phyloP scores from a whole-genome alignment of 2,797 vertebrate species.

The Serranus cabrilla region DNA sequence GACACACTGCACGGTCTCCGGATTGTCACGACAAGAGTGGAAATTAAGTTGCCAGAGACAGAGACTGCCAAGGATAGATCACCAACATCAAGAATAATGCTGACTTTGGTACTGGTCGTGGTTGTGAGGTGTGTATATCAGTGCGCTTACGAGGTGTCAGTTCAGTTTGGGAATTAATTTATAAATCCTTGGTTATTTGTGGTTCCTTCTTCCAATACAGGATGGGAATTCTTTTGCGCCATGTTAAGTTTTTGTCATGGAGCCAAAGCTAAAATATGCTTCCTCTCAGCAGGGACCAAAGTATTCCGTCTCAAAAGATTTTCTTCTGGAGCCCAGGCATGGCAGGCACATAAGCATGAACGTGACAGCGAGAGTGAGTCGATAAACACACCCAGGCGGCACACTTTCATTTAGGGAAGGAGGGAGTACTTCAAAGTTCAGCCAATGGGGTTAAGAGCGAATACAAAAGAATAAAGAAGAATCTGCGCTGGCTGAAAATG shows the following conservation, averaged over 20 bases:
- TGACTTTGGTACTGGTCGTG: conserved; percentile 33
- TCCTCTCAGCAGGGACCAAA: conserved; percentile 59
- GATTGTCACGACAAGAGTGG: conserved; percentile 56
- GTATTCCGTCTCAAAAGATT: conserved; percentile 56
- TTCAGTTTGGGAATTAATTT: conserved; percentile 56
- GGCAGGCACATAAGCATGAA: conserved; percentile 48
- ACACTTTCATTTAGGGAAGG: conserved; percentile 49
- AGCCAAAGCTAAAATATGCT: conserved; percentile 72
- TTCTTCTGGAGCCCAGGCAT: conserved; percentile 30
- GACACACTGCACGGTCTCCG: conserved; percentile 45
- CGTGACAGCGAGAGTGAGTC: conserved; percentile 54
- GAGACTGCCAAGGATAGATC: conserved; percentile 46
- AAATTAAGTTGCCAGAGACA: conserved; percentile 63
- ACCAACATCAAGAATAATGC: conserved; percentile 55
- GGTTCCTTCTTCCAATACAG: conserved; percentile 21
- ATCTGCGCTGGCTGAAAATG: conserved; percentile 19
- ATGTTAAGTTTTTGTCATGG: conserved; percentile 59
- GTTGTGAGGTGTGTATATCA: conserved; percentile 12
- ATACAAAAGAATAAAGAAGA: conserved; percentile 31
- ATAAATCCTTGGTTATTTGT: conserved; percentile 37
- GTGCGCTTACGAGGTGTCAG: conserved; percentile 19
- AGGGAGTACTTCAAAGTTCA: conserved; percentile 64
- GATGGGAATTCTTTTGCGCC: conserved; percentile 35
- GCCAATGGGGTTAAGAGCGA: conserved; percentile 28
- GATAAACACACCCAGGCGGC: conserved; percentile 58